A percentile compares a stretch with the other conserved stretches of the same genome.
These are phyloP conservation scores for Choristoneura fumiferana DNA, from an alignment of 1,140 invertebrate genomes.

Conservation along the genomic window DNA sequence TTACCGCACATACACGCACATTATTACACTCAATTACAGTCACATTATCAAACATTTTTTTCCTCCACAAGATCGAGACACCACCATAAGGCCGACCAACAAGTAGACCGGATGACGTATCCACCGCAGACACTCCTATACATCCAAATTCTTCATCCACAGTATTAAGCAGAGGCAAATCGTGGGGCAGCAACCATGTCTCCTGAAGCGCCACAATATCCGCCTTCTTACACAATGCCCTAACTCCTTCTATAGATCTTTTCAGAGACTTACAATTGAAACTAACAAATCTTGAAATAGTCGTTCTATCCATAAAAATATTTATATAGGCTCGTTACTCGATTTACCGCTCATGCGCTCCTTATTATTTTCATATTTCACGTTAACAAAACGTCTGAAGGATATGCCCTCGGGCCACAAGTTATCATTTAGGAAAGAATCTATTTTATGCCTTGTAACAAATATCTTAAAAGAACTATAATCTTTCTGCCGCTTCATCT, in stretches of 20 bases:
- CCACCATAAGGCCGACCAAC: not conserved
- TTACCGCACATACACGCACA: too few relatives aligned
- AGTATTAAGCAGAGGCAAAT: not conserved
- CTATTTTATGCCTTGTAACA: not conserved
- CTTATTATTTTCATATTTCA: too few relatives aligned
- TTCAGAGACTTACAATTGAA: not conserved
- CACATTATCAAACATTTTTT: too few relatives aligned
- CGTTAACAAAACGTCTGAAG: not conserved
- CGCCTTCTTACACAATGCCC: not conserved
- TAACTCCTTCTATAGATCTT: not conserved
- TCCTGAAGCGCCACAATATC: not conserved
- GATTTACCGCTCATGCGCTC: too few relatives aligned
- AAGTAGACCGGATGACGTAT: not conserved
- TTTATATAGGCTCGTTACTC: not conserved
- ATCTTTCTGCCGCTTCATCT: not conserved
- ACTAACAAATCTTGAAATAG: not conserved
- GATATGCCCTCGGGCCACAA: not conserved
- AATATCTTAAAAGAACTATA: not conserved
- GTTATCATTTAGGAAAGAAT: not conserved
- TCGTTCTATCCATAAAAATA: too few relatives aligned
- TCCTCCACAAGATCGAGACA: not conserved
- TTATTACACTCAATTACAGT: too few relatives aligned
- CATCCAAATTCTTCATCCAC: not conserved
- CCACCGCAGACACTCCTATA: not conserved
- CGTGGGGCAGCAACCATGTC: not conserved